A percentile compares a stretch with the other conserved stretches of the same genome.
phyloP scores from a whole-genome alignment of 2,797 vertebrate genomes.

The Erethizon dorsatum region DNA sequence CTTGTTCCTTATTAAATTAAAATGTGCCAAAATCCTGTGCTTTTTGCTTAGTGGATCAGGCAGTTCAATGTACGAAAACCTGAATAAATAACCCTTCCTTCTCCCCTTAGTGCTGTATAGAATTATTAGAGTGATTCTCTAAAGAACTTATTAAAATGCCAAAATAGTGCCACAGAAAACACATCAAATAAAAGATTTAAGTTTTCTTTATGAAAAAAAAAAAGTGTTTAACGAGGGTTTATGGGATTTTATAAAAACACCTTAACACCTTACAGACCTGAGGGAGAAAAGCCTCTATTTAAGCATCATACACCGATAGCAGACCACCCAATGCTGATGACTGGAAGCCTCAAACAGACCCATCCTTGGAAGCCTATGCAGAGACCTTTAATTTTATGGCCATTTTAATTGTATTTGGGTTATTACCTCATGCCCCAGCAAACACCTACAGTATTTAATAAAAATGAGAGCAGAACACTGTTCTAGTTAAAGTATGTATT shows the following conservation, averaged over 20 bases:
- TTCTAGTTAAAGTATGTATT: conserved; percentile 81
- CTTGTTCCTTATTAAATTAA: conserved; percentile 80
- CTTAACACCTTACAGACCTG: conserved; percentile 90
- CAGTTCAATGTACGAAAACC: conserved; percentile 79
- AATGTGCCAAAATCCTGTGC: conserved; percentile 72
- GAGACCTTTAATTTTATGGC: conserved; percentile 82
- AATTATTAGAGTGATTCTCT: conserved; percentile 87
- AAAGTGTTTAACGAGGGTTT: conserved; percentile 89
- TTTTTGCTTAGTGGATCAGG: conserved; percentile 78
- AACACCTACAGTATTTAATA: conserved; percentile 85
- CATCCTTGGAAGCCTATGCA: conserved; percentile 81
- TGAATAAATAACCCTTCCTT: conserved; percentile 78
- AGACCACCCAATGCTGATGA: conserved; percentile 88
- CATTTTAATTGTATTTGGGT: conserved; percentile 88
- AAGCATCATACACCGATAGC: conserved; percentile 85
- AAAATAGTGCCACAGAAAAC: conserved; percentile 85
- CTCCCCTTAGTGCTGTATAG: conserved; percentile 79
- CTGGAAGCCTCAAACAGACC: conserved; percentile 85
- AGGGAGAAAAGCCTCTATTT: conserved; percentile 84
- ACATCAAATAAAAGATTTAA: conserved; percentile 86
- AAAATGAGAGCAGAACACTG: conserved; percentile 81
- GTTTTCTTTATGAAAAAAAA: conserved; percentile 87
- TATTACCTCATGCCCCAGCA: conserved; percentile 84
- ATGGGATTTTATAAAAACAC: conserved; percentile 89
- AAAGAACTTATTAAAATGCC: conserved; percentile 88